phyloP scores from a whole-genome alignment of 2,113 vertebrate genomes.

The Stegostoma tigrinum region DNA sequence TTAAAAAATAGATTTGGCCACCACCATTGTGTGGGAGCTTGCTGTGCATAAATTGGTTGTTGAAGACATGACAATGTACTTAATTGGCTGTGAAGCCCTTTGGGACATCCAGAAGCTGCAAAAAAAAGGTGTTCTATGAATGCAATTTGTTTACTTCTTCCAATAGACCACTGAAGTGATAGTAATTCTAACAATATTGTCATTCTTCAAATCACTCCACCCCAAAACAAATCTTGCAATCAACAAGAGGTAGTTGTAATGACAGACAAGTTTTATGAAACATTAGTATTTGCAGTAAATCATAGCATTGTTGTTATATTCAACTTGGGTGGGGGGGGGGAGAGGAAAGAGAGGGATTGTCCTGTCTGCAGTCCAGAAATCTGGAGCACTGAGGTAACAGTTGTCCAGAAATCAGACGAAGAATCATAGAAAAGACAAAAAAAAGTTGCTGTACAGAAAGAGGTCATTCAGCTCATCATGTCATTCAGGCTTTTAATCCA shows the following conservation, averaged over 20 bases:
- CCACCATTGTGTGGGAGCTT: background rate
- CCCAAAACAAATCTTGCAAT: background rate
- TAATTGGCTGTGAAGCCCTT: background rate
- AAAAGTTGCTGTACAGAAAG: too few species aligned
- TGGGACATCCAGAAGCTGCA: background rate
- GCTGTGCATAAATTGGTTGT: background rate
- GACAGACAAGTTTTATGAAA: background rate
- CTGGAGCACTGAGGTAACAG: too few species aligned
- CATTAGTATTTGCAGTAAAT: background rate
- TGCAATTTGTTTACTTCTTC: background rate
- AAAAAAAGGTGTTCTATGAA: background rate
- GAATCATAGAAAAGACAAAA: too few species aligned
- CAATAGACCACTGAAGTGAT: background rate
- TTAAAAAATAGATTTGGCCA: background rate
- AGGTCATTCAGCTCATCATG: too few species aligned
- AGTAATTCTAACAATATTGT: too few species aligned
- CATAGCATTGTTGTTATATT: too few species aligned
- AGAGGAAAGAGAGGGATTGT: too few species aligned
- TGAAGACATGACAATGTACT: background rate
- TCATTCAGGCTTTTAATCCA: too few species aligned
- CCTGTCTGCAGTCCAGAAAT: too few species aligned
- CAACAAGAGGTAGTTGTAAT: background rate
- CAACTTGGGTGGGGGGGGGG: too few species aligned
- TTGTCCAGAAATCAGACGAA: too few species aligned
- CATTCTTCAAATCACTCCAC: too few species aligned